A percentile compares a stretch with the other conserved stretches of the same genome.
Conservation (phyloP, 2,113 vertebrate genomes). For the Sporophila hypoxantha region DNA sequence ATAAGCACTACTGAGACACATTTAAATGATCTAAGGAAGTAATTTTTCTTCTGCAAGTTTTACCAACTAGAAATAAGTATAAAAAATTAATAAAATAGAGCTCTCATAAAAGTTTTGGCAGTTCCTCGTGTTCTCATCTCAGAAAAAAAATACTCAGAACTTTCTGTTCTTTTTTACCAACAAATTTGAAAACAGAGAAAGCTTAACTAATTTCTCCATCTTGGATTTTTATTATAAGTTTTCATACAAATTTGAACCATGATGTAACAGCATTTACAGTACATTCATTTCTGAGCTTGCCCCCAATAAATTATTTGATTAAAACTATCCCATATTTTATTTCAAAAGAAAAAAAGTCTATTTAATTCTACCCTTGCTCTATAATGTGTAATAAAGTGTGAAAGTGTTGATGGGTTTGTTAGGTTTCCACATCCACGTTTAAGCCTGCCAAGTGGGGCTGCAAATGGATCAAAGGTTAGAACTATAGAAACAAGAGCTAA, state of each 20-base stretch:
- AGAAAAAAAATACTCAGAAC: constrained; percentile 5
- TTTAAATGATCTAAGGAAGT: not conserved
- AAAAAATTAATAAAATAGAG: not conserved
- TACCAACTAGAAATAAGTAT: not conserved
- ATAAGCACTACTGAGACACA: not conserved
- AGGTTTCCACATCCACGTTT: not conserved
- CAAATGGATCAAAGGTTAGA: not conserved
- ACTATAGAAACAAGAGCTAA: not conserved
- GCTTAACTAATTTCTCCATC: not conserved
- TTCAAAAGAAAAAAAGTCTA: not conserved
- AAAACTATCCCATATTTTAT: not conserved
- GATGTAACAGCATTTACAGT: not conserved
- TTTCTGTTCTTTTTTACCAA: not conserved
- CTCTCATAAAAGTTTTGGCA: not conserved
- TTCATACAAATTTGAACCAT: not conserved
- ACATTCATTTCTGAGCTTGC: not conserved
- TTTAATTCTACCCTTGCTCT: not conserved
- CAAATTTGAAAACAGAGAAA: constrained; percentile 6
- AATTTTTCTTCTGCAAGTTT: not conserved
- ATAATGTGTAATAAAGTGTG: not conserved
- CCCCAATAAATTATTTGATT: not conserved
- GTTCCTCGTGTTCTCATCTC: not conserved
- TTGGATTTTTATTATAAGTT: not conserved
- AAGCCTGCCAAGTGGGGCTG: not conserved
- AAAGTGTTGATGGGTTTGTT: not conserved